A percentile compares a stretch with the other conserved stretches of the same genome.
These are phyloP conservation scores for Babyrousa celebensis DNA, from an alignment of 2,797 vertebrate genomes.

Conservation along the genomic window DNA sequence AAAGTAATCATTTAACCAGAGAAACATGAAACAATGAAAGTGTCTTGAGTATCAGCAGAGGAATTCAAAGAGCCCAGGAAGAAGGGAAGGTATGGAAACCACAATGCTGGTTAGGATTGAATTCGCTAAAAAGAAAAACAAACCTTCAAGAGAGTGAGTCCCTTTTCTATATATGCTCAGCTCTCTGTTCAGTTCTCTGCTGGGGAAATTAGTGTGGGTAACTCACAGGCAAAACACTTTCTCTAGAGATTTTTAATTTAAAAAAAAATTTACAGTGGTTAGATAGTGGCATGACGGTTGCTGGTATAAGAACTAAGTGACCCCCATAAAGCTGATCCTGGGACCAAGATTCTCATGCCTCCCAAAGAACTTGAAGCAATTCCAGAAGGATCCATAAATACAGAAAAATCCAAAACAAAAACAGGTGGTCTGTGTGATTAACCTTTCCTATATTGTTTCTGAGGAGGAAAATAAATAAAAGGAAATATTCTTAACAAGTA, in stretches of 20 bases:
- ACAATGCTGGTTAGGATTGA: not conserved
- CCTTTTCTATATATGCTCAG: not conserved
- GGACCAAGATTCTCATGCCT: not conserved
- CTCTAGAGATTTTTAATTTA: not conserved
- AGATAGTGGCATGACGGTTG: not conserved
- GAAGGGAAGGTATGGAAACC: not conserved
- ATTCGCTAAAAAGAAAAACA: not conserved
- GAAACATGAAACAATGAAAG: slow-evolving; percentile 39
- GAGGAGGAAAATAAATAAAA: slow-evolving; percentile 41
- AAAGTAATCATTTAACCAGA: not conserved
- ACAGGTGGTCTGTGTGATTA: not conserved
- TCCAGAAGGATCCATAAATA: not conserved
- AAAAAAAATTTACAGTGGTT: not conserved
- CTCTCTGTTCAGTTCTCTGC: not conserved
- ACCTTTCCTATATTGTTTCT: not conserved
- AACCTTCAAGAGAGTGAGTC: slow-evolving; percentile 14
- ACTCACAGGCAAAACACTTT: slow-evolving; percentile 34
- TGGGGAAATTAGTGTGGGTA: slow-evolving; percentile 48
- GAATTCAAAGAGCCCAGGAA: slow-evolving; percentile 18
- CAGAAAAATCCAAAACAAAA: not conserved
- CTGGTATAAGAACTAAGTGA: not conserved
- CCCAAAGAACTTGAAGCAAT: slow-evolving; percentile 50
- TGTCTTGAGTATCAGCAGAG: not conserved
- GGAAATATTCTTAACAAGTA: slow-evolving; percentile 46
- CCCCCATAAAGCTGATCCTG: not conserved